Conservation (phyloP, 2,888 invertebrate genomes). For the Eilema sororculum region DNA sequence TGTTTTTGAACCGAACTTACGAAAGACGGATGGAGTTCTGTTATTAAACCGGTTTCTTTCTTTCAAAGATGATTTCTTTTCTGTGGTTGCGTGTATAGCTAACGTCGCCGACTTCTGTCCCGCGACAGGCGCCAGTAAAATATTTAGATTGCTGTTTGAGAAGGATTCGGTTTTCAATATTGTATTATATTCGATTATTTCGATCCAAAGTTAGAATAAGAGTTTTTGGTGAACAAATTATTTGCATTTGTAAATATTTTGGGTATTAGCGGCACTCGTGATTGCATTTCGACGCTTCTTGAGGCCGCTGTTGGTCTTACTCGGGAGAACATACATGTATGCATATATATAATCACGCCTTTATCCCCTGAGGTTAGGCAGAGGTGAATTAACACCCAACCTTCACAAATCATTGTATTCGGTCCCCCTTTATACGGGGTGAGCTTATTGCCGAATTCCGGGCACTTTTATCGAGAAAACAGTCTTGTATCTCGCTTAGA, state of each 20-base stretch:
- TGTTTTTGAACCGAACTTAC: too few relatives aligned
- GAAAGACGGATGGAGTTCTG: too few relatives aligned
- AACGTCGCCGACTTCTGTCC: conserved; percentile 27
- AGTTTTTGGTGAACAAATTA: conserved; percentile 56
- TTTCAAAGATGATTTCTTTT: background rate
- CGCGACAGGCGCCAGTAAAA: conserved; percentile 44
- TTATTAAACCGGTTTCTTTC: too few relatives aligned
- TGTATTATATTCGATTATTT: conserved; percentile 54
- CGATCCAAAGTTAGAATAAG: conserved; percentile 70
- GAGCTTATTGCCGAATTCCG: too few relatives aligned
- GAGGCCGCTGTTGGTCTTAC: conserved; percentile 57
- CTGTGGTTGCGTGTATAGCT: background rate
- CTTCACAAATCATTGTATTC: too few relatives aligned
- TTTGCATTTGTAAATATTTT: conserved; percentile 75
- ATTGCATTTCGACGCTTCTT: conserved; percentile 72
- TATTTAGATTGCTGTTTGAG: conserved; percentile 42
- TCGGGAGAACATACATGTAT: background rate
- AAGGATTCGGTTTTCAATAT: conserved; percentile 44
- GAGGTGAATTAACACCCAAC: too few relatives aligned
- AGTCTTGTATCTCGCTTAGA: background rate
- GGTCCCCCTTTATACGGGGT: too few relatives aligned
- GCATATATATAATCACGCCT: too few relatives aligned
- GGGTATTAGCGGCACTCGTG: conserved; percentile 72
- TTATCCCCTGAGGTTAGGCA: too few relatives aligned
- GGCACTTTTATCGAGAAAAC: background rate